Evolutionary conservation across 1,140 invertebrate genomes (phyloP).

Genomic region (Anoplophora glabripennis): DNA sequence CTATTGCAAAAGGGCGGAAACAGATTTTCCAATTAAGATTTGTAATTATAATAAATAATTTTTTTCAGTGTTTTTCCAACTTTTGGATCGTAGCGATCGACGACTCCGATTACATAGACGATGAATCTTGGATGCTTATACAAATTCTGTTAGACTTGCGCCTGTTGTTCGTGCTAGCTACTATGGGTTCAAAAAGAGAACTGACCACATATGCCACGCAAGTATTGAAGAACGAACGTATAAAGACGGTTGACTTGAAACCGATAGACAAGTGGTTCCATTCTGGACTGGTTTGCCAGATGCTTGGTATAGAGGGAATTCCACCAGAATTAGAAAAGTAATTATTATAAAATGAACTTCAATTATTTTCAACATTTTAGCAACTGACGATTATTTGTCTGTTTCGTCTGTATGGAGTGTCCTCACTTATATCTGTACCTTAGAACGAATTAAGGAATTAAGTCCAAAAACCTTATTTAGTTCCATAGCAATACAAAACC

Average conservation of each 20-base stretch:
- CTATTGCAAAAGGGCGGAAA: too few species aligned
- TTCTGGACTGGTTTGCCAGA: conserved; percentile 59
- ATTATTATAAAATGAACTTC: conserved; percentile 14
- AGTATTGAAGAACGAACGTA: conserved; percentile 37
- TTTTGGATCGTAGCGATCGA: conserved; percentile 56
- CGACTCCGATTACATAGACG: conserved; percentile 54
- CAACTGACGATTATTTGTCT: too few species aligned
- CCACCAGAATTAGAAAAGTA: conserved; percentile 62
- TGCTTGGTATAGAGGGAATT: conserved; percentile 58
- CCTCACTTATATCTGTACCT: too few species aligned
- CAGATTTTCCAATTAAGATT: too few species aligned
- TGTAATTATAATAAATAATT: background rate
- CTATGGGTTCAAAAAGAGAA: conserved; percentile 32
- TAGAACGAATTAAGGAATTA: too few species aligned
- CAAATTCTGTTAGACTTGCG: conserved; percentile 40
- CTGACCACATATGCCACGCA: conserved; percentile 19
- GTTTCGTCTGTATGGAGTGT: too few species aligned
- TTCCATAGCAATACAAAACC: too few species aligned
- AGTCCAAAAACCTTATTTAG: too few species aligned
- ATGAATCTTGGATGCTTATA: conserved; percentile 54
- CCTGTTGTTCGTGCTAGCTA: conserved; percentile 31
- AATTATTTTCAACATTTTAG: background rate
- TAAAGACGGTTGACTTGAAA: conserved; percentile 38
- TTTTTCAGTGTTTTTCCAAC: conserved; percentile 42
- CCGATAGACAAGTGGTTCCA: conserved; percentile 56